These are phyloP conservation scores for Tichodroma muraria DNA, from an alignment of 2,113 vertebrate genomes.

Conservation along the genomic window DNA sequence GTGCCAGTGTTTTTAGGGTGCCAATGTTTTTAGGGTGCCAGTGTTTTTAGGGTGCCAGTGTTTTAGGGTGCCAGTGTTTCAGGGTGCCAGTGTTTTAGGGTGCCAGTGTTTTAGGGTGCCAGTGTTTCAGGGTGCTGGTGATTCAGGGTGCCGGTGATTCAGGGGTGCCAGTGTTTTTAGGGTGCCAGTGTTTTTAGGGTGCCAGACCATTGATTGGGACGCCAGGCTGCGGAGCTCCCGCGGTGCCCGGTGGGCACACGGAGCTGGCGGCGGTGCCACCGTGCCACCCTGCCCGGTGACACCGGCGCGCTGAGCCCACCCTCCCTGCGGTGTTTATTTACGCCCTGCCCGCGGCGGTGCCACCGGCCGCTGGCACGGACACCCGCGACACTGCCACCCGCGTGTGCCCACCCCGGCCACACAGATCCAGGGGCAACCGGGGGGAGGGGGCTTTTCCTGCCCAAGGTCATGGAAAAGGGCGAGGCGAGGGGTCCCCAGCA, in stretches of 20 bases:
- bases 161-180: background rate
- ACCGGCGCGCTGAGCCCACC: background rate
- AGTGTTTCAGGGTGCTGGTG: background rate
- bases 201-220: too few relatives aligned
- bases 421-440: fast-evolving
- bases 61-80: background rate
- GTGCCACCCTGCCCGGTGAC: background rate
- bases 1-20: background rate
- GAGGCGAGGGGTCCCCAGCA: background rate
- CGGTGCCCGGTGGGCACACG: background rate
- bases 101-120: too few relatives aligned
- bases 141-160: background rate
- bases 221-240: fast-evolving
- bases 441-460: background rate
- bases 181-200: background rate
- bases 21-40: background rate
- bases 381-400: background rate
- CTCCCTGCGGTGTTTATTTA: background rate
- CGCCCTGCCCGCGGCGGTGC: background rate
- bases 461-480: background rate
- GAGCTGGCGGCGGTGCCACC: fast-evolving
- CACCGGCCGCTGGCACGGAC: background rate
- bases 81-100: background rate
- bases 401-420: background rate
- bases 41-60: background rate